phyloP scores from a whole-genome alignment of 2,797 vertebrate species.

The Dendrocincla fuliginosa region DNA sequence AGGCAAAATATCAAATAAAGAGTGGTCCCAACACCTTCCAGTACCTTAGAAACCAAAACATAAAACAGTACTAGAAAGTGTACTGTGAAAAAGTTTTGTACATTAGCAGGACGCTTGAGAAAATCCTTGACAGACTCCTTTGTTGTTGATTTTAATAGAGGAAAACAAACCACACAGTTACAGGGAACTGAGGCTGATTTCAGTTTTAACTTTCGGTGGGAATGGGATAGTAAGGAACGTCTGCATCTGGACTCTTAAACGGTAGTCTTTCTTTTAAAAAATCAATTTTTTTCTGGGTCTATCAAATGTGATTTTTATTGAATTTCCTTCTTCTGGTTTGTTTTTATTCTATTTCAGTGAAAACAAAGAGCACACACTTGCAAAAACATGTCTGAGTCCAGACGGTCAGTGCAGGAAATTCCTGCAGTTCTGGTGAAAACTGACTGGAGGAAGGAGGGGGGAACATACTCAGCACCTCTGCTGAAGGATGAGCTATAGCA shows the following conservation, averaged over 20 bases:
- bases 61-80: background rate
- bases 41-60: background rate
- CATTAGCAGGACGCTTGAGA: background rate
- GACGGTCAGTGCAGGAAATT: slow-evolving; percentile 67
- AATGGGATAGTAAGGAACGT: background rate
- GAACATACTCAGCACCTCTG: background rate
- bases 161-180: background rate
- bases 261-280: background rate
- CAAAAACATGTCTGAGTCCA: slow-evolving; percentile 60
- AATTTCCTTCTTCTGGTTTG: slow-evolving; percentile 58
- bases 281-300: background rate
- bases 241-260: background rate
- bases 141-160: background rate
- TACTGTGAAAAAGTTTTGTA: background rate
- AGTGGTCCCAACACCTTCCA: background rate
- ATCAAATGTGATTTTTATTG: slow-evolving; percentile 53
- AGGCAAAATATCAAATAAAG: background rate
- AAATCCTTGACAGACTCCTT: background rate
- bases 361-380: slow-evolving; percentile 69
- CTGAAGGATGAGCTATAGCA: background rate
- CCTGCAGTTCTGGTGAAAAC: slow-evolving; percentile 48
- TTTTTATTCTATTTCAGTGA: slow-evolving; percentile 64
- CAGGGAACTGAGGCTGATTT: background rate
- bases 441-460: background rate
- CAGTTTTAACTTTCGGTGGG: background rate